Conservation (phyloP, 1,140 invertebrate genomes). For the Diorhabda sublineata region DNA sequence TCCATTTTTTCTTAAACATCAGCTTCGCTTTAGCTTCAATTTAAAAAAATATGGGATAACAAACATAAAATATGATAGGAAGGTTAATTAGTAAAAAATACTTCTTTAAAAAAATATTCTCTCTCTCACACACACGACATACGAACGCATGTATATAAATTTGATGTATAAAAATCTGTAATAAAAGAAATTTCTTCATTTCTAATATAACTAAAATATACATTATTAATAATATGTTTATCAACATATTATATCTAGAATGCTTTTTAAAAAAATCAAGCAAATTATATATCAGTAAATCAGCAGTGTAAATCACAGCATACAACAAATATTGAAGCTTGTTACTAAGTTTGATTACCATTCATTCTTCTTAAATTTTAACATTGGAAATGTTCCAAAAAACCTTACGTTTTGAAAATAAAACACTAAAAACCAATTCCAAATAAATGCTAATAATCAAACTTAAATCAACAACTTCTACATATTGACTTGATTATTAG, state of each 20-base stretch:
- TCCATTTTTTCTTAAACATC: too few relatives aligned
- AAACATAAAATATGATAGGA: too few relatives aligned
- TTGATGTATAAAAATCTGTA: too few relatives aligned
- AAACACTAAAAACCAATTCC: neutral
- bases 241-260: conserved; percentile 29
- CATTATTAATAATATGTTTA: too few relatives aligned
- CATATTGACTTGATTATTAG: conserved; percentile 13
- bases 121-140: too few relatives aligned
- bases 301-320: neutral
- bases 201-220: too few relatives aligned
- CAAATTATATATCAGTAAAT: conserved; percentile 27
- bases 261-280: conserved; percentile 28
- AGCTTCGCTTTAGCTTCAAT: too few relatives aligned
- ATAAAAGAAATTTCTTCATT: too few relatives aligned
- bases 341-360: neutral
- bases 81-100: too few relatives aligned
- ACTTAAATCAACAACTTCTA: neutral
- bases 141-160: too few relatives aligned
- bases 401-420: conserved; percentile 2
- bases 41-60: too few relatives aligned
- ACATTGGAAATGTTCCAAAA: neutral
- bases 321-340: neutral
- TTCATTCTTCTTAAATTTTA: neutral
- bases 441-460: neutral
- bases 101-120: too few relatives aligned